phyloP scores from a whole-genome alignment of 1,140 invertebrate genomes.

The Tachypleus tridentatus region DNA sequence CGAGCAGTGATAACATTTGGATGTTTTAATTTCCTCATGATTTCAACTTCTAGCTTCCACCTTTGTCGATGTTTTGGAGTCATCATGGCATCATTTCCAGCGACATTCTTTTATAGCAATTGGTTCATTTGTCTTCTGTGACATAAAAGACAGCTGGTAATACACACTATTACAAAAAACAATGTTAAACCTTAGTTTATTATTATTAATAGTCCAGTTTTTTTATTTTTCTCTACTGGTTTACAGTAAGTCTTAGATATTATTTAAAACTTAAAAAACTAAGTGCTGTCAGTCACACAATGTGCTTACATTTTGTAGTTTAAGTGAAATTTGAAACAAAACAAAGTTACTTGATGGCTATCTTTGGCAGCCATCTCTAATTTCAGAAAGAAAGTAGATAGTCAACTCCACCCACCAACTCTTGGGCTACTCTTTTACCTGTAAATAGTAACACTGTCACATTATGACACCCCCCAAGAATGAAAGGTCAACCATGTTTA shows the following conservation, averaged over 20 bases:
- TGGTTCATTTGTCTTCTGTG: constrained; percentile 24
- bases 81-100: constrained; percentile 41
- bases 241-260: background rate
- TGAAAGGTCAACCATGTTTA: too few species aligned
- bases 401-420: too few species aligned
- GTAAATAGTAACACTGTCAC: too few species aligned
- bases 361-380: too few species aligned
- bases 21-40: constrained; percentile 55
- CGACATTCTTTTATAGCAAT: constrained; percentile 32
- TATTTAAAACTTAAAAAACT: background rate
- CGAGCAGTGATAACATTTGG: constrained; percentile 51
- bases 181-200: background rate
- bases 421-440: too few species aligned
- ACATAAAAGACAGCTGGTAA: too few species aligned
- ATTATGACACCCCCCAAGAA: too few species aligned
- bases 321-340: too few species aligned
- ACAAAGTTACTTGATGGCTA: too few species aligned
- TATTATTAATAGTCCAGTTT: background rate
- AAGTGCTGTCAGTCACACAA: too few species aligned
- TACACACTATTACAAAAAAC: background rate
- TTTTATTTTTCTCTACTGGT: background rate
- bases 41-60: constrained; percentile 66
- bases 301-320: too few species aligned
- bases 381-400: too few species aligned
- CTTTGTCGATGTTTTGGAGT: constrained; percentile 48